These are phyloP conservation scores for Chloebia gouldiae DNA, from an alignment of 2,113 vertebrate genomes.

Conservation along the genomic window DNA sequence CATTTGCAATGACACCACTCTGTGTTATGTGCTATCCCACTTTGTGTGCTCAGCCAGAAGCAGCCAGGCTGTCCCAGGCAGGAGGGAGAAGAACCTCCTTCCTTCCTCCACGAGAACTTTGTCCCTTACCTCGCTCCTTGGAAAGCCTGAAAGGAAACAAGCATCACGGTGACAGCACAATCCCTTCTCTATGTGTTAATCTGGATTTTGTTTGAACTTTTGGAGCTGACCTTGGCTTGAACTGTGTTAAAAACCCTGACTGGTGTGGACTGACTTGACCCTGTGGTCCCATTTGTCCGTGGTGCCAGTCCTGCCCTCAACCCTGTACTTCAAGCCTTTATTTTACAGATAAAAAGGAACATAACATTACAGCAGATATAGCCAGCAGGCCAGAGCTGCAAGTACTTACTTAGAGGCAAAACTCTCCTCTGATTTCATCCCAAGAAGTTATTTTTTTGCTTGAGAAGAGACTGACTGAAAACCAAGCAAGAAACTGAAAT, in stretches of 20 bases:
- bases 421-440: constrained; percentile 47
- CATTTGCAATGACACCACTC: constrained; percentile 51
- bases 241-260: constrained; percentile 55
- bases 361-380: constrained; percentile 19
- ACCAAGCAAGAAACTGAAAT: constrained; percentile 35
- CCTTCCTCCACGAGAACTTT: background rate
- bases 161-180: constrained; percentile 43
- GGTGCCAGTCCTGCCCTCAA: constrained; percentile 17
- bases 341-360: constrained; percentile 57
- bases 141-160: constrained; percentile 41
- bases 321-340: constrained; percentile 25
- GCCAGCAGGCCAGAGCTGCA: background rate
- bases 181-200: constrained; percentile 66
- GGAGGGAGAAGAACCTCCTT: background rate
- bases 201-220: constrained; percentile 69
- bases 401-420: constrained; percentile 1
- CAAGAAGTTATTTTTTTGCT: background rate
- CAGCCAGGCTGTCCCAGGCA: background rate
- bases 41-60: background rate
- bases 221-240: constrained; percentile 67
- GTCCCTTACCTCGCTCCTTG: background rate
- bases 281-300: background rate
- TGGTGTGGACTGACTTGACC: constrained; percentile 64
- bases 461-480: constrained; percentile 22
- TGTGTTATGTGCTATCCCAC: background rate